Percentiles rank a stretch among this genome's conserved stretches.
Evolutionary conservation across 2,888 invertebrate genomes (phyloP).

Genomic region (Sarcophaga caerulescens): DNA sequence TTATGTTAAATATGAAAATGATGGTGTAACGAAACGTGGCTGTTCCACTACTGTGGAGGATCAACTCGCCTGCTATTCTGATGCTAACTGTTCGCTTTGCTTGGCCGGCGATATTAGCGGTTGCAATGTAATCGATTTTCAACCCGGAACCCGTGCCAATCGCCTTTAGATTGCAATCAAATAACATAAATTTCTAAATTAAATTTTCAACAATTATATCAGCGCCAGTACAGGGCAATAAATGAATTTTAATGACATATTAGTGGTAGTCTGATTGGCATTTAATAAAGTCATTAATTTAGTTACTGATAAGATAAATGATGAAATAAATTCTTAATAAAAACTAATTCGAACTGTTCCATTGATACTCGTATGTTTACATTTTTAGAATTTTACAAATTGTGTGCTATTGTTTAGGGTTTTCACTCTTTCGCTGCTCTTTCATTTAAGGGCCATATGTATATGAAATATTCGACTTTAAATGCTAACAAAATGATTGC

Average conservation of each 20-base stretch:
- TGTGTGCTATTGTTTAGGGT: no score
- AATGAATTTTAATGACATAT: neutral
- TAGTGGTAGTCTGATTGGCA: neutral
- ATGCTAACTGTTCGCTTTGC: slow-evolving; percentile 75
- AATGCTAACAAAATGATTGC: no score
- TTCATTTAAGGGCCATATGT: no score
- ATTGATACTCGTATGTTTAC: no score
- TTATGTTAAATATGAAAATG: slow-evolving; percentile 72
- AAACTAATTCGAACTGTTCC: no score
- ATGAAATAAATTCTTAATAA: no score
- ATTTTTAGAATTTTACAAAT: no score
- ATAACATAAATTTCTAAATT: neutral
- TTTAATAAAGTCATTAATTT: neutral
- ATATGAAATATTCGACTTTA: no score
- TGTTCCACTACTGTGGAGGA: slow-evolving; percentile 71
- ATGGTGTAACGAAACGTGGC: slow-evolving; percentile 72
- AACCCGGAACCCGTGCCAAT: slow-evolving; percentile 69
- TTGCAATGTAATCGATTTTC: slow-evolving; percentile 75
- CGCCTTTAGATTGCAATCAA: slow-evolving; percentile 39
- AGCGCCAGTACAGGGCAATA: neutral
- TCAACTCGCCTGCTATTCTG: slow-evolving; percentile 70
- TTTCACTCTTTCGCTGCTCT: no score
- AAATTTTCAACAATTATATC: neutral
- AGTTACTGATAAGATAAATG: no score
- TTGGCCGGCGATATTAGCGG: slow-evolving; percentile 74